phyloP scores from a whole-genome alignment of 2,888 invertebrate species.

The Rhabditophanes sp. region DNA sequence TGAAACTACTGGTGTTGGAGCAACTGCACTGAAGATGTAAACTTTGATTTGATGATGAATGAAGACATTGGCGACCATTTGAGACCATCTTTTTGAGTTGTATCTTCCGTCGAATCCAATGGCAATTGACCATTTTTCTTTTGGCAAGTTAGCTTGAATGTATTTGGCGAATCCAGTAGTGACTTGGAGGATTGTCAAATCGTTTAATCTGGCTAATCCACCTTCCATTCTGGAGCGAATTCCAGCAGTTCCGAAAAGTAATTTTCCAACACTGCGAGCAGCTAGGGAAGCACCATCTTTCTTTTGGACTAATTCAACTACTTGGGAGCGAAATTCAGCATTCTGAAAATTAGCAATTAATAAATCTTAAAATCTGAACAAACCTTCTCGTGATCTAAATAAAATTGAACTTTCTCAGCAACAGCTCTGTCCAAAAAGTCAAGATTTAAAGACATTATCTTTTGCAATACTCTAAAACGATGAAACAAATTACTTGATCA shows the following conservation, averaged over 20 bases:
- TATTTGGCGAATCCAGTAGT: slow-evolving; percentile 37
- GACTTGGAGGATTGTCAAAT: slow-evolving; percentile 67
- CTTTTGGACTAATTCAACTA: slow-evolving; percentile 38
- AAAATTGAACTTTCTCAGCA: not conserved
- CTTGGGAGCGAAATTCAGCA: slow-evolving; percentile 23
- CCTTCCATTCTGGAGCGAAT: slow-evolving; percentile 78
- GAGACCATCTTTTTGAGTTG: slow-evolving; percentile 53
- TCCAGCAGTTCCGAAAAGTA: slow-evolving; percentile 50
- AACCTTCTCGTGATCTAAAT: not conserved
- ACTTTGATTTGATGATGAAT: slow-evolving; percentile 61
- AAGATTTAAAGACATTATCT: too few relatives aligned
- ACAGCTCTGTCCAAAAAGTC: not conserved
- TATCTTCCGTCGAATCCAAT: slow-evolving; percentile 40
- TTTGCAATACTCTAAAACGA: too few relatives aligned
- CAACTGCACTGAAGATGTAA: slow-evolving; percentile 61
- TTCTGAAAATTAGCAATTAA: too few relatives aligned
- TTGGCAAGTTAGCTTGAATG: slow-evolving; percentile 15
- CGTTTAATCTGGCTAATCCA: slow-evolving; percentile 84
- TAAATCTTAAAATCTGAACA: too few relatives aligned
- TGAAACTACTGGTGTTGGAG: slow-evolving; percentile 75
- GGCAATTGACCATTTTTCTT: slow-evolving; percentile 20
- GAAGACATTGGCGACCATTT: slow-evolving; percentile 70
- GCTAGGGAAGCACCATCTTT: slow-evolving; percentile 42
- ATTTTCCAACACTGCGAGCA: slow-evolving; percentile 42
- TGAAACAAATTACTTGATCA: too few relatives aligned